Evolutionary conservation across 2,113 vertebrate species (phyloP), one percentile per base, ranked within the genome.

Genomic region (Panthera tigris): DNA sequence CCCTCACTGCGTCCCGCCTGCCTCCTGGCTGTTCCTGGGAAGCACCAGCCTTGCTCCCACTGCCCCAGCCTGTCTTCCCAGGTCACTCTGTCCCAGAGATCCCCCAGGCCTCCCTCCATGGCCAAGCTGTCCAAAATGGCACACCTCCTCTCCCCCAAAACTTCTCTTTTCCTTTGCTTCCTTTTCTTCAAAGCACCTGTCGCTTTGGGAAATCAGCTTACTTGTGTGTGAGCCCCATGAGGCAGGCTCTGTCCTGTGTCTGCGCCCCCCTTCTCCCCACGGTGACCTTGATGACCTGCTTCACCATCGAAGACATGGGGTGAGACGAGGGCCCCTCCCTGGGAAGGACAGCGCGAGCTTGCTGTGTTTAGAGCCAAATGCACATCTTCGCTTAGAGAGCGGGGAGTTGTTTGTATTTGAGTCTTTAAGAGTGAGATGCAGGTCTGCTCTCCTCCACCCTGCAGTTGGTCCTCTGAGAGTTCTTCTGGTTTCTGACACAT

Each of bases 1-100:
- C 0, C 27, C 57, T 15, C 41, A 2, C 31, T 13, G 15, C 1
- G 1, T 21, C 21, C 68, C 15, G 0, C 41, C 3, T 0, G 13
- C 71, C 31, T n/a, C 36, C 41, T 2, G 3, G 18, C 39, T 71
- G 15, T 39, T 36, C 19, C 19, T 10, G 66, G 31, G 48, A 50
- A 29, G 16, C 15, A 19, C 29, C 52, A 3, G 33, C 23, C 16
- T 23, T 8, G 5, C 36, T 83, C 31, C 29, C 4, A 61, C 48
- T 6, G 0, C 5, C 12, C 27, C n/a, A 11, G 55, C 13, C 6
- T 2, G 8, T 18, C 68, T 6, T 7, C 36, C 4, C 13, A 1
- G 66, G 31, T 18, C 29, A 2, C 50, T 18, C 4, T 0, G 7
- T 31, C 61, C 45, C 33, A 3, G 7, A 39, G 79, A 1, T 45